Evolutionary conservation across 2,888 invertebrate genomes (phyloP), one percentile per base, ranked within the genome.

Genomic region (Cephus nigrinus): DNA sequence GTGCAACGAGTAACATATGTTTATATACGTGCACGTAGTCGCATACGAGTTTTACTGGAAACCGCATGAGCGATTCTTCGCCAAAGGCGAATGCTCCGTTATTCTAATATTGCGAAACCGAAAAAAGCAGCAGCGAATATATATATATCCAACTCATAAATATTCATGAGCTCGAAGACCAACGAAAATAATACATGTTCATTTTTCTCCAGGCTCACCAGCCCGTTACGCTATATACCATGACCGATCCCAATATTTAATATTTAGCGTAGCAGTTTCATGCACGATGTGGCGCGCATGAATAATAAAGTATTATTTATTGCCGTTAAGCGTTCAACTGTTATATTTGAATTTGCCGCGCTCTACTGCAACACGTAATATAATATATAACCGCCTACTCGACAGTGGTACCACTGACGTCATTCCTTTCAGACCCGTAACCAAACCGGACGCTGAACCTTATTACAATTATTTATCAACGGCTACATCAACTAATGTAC

Each of bases 291-390:
- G 33, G 12, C 33, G 33, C 71, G 33, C 33, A 71, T 71, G 71
- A 71, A 71, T 32, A 71, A 71, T 71, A 33, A 71, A 71, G 5
- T 31, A 33, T 71, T 71, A 71, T 71, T 71, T 71, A 71, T 71
- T 23, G 71, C 33, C 71, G 33, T 33, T 71, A 33, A 33, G 23
- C 55, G 23, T 55, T 55, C 55, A 23, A 23, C 55, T 55, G 55
- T 55, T 55, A 23, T 55, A 55, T 55, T 55, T 55, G 55, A 55
- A 23, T 55, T 23, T 15, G 23, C 23, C 23, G 55, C 23, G 55
- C 23, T 55, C 55, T 55, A 23, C 23, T 55, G 23, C 23, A 55
- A 55, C 55, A 9, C 23, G 55, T 55, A 55, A 9, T 55, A 23
- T 55, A 55, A 55, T 23, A 9, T 55, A 55, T 23, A 55, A 55